phyloP scores from a whole-genome alignment of 2,797 vertebrate genomes.

The Triplophysa bombifrons region DNA sequence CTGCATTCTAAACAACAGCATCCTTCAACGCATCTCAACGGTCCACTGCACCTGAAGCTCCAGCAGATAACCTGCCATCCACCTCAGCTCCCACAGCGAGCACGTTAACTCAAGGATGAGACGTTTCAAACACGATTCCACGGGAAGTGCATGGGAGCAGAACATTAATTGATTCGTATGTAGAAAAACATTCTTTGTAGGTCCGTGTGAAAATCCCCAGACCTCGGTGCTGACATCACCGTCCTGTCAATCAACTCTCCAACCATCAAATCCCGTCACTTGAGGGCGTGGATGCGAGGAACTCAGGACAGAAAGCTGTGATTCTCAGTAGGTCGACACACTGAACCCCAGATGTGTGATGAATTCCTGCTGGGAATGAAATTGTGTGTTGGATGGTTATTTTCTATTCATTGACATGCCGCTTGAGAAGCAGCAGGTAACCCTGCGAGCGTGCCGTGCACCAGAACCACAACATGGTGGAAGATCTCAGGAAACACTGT shows the following conservation, averaged over 20 bases:
- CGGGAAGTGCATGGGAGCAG: slow-evolving; percentile 11
- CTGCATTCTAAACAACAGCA: slow-evolving; percentile 2
- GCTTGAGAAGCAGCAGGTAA: not conserved
- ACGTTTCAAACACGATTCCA: slow-evolving; percentile 6
- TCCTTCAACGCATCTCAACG: not conserved
- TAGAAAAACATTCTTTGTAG: not conserved
- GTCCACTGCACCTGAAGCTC: not conserved
- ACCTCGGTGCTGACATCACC: not conserved
- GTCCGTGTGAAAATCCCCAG: not conserved
- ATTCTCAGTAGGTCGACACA: slow-evolving; percentile 9
- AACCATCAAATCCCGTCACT: not conserved
- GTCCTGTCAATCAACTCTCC: not conserved
- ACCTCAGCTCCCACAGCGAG: not conserved
- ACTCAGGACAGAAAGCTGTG: not conserved
- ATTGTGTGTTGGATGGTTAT: slow-evolving; percentile 3
- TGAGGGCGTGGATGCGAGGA: not conserved
- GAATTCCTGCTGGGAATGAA: slow-evolving; percentile 15
- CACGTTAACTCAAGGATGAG: slow-evolving; percentile 4
- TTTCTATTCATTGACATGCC: slow-evolving; percentile 29
- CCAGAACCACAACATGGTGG: slow-evolving; percentile 12
- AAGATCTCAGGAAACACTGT: slow-evolving; percentile 16
- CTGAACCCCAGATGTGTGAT: slow-evolving; percentile 2
- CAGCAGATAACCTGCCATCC: not conserved
- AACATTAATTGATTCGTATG: slow-evolving; percentile 29
- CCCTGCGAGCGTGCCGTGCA: not conserved